Evolutionary conservation across 2,888 invertebrate species (phyloP), one percentile per base, ranked within the genome.

Genomic region (Temnothorax ravouxi): DNA sequence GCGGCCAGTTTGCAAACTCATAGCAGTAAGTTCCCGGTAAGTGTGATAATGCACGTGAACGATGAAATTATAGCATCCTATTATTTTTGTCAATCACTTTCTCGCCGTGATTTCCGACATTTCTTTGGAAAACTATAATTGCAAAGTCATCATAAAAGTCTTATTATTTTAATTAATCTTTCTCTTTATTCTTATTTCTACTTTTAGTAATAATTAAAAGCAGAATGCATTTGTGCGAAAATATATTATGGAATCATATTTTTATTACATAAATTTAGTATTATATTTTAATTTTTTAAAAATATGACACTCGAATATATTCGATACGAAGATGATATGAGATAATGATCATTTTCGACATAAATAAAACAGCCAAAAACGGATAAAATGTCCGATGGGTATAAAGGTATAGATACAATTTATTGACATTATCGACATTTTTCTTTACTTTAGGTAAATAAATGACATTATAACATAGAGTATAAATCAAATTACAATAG

Each of bases 21-120:
- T 95, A 97, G 97, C 90, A 97, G 96, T 91, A 97, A 97, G 94
- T 97, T 97, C 95, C 97, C 97, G 93, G 97, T 97, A 95, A 96
- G 91, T 87, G n/a, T 25, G 96, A 79, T 83, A 52, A 56, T 54
- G 59, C 15, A 61, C 34, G 6, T 96, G 25, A 56, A 21, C 44
- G 15, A 11, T 4, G 9, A 44, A 56, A 34, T 56, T 56, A 50
- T 38, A 8, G 50, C 21, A 34, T 8, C 18, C n/a, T n/a, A 50
- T 72, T 50, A 47, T 38, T 80, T 72, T 77, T 38, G 47, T 44
- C 21, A 44, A 34, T 18, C 21, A 44, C 18, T 38, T 29, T 3
- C 13, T 25, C n/a, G 41, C 25, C n/a, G 13, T 29, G 11, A 47
- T 62, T 34, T 8, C 4, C 25, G 44, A 1, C 25, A 15, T 25